phyloP scores from a whole-genome alignment of 1,140 invertebrate genomes.

The Batillaria attramentaria region DNA sequence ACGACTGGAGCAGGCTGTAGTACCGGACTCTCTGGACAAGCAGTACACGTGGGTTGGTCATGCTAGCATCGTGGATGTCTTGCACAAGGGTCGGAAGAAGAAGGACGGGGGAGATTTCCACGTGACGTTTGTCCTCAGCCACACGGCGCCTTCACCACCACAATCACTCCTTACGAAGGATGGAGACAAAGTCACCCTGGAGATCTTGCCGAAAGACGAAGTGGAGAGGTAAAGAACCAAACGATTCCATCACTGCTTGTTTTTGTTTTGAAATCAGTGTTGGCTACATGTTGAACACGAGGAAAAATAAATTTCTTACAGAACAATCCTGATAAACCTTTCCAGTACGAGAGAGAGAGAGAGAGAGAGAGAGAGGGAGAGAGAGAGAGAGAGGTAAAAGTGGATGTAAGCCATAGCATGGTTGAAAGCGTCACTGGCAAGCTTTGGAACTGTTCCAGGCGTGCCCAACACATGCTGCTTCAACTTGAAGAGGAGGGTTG shows the following conservation, averaged over 20 bases:
- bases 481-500: constrained; percentile 25
- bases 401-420: too few species aligned
- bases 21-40: constrained; percentile 5
- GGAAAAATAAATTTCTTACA: not conserved
- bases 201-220: constrained; percentile 29
- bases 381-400: not conserved
- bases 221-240: constrained; percentile 33
- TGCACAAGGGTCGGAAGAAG: not conserved
- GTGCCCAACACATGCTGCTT: constrained; percentile 35
- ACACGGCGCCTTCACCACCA: not conserved
- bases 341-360: not conserved
- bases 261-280: not conserved
- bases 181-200: constrained; percentile 14
- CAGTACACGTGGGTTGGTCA: constrained; percentile 23
- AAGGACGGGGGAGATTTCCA: not conserved
- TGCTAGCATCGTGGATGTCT: not conserved
- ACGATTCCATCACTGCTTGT: not conserved
- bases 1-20: not conserved
- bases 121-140: constrained; percentile 17
- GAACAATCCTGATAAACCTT: not conserved
- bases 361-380: not conserved
- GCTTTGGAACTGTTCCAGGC: constrained; percentile 19
- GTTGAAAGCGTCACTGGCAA: not conserved
- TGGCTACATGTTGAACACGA: not conserved
- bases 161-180: not conserved